Evolutionary conservation across 1,140 invertebrate species (phyloP), one percentile per base, ranked within the genome.

Genomic region (Coenobita brevimanus): DNA sequence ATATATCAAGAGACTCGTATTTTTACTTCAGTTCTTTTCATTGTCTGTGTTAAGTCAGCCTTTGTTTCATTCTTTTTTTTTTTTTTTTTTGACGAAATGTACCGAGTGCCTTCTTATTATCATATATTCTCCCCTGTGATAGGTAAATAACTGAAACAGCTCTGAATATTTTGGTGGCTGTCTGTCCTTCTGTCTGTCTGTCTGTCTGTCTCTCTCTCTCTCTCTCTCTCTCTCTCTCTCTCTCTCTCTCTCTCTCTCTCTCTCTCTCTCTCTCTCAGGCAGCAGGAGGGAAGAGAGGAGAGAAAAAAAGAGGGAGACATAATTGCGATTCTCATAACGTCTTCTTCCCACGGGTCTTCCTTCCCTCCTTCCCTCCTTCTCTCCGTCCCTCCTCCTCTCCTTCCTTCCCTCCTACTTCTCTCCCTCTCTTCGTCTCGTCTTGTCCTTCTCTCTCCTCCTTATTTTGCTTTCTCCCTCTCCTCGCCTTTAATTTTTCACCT

Each of bases 261-360:
- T 46, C 0, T n/a, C 3, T n/a, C n/a, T n/a, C n/a, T n/a, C n/a
- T n/a, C n/a, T n/a, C n/a, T n/a, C n/a, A n/a, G n/a, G n/a, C n/a
- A 21, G 2, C 38, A 21, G 73, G 33, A 76, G 38, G 24, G 67
- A 71, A 33, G 30, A 38, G 41, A 27, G 24, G 30, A 10, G 73
- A 24, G 73, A 41, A 46, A 6, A 36, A 73, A 43, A 43, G 73
- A 62, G 76, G 54, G 76, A 71, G 67, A 10, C n/a, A 80, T 80
- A 80, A 80, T 60, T 21, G 33, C 33, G 13, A 43, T 43, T 43
- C 54, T 80, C 27, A 80, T 30, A 62, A 64, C n/a, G 57, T 67
- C 57, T 76, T 38, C 33, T 81, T 81, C 78, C 78, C 78, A 81
- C 78, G 78, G 78, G 57, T 81, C 54, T 81, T n/a, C 33, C 78